Base-by-base conservation (phyloP, 2,888 invertebrate species). In the Limnephilus marmoratus region DNA sequence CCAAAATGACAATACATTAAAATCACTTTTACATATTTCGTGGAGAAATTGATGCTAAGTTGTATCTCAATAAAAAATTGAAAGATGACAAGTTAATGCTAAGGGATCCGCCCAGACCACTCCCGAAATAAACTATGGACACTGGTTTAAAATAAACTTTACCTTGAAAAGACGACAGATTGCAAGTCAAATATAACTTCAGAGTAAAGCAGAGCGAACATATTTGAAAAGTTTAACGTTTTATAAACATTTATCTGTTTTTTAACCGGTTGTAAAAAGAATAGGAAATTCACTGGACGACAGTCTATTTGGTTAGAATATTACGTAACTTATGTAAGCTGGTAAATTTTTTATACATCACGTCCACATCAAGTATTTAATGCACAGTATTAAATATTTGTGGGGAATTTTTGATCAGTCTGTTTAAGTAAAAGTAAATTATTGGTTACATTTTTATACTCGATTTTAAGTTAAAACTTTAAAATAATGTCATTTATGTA, bases 111-210 rank as follows among this genome's bases (percentile, higher is more conserved):
- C 24, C 24, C 24, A 24, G 68, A 68, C 24, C 68, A 2, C 24
- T 68, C n/a, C 15, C 34, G 31, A 82, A 34, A 34, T 82, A 82
- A 18, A 15, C 82, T 34, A 13, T 82, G 34, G 82, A 82, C 24
- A 15, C 31, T 12, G 13, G 34, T 34, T 82, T 82, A 34, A 82
- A 82, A 82, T 34, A 15, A 82, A 34, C 82, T 82, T 29, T 82
- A 82, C 31, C 82, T 82, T 31, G 82, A 82, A 82, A 31, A 82
- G 29, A 31, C 82, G 82, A 82, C 82, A 82, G 31, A 82, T 82
- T 15, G 82, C 15, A 1, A 15, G 31, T 31, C 31, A 82, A 82
- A 31, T 82, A 82, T 31, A 29, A 29, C 68, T 24, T 9, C 5
- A n/a, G 24, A n/a, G 5, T 24, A 68, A 24, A 68, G 68, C 24